Evolutionary conservation across 2,888 invertebrate genomes (phyloP).

Genomic region (Ophion obscuratus): DNA sequence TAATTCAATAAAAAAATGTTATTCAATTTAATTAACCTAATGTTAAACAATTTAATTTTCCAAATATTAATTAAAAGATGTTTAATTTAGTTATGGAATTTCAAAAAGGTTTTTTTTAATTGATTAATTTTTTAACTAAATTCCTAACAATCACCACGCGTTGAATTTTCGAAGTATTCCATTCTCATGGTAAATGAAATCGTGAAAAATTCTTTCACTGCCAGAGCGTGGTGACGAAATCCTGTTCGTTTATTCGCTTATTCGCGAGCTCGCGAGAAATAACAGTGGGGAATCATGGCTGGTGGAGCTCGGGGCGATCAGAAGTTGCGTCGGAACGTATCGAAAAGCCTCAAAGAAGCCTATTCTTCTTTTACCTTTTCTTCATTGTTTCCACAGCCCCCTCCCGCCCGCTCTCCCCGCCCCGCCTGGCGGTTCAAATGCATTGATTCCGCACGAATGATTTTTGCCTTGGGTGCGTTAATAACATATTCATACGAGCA

Average conservation of each 20-base stretch:
- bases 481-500: conserved; percentile 35
- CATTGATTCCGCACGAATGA: conserved; percentile 58
- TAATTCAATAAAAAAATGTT: no score
- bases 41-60: no score
- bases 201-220: no score
- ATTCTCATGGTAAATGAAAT: no score
- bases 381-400: conserved; percentile 3
- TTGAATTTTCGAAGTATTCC: no score
- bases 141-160: no score
- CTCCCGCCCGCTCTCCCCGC: not conserved
- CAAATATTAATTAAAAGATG: no score
- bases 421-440: conserved; percentile 22
- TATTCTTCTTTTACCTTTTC: conserved; percentile 39
- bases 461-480: conserved; percentile 52
- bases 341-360: conserved; percentile 31
- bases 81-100: no score
- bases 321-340: conserved; percentile 30
- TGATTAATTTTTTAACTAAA: no score
- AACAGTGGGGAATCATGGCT: conserved; percentile 1
- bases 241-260: not conserved
- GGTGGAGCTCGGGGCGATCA: not conserved
- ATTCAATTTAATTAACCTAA: no score
- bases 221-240: no score
- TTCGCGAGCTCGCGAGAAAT: conserved; percentile 24
- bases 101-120: no score